Base-by-base conservation (phyloP, 2,797 vertebrate species). In the Remorina albescens region DNA sequence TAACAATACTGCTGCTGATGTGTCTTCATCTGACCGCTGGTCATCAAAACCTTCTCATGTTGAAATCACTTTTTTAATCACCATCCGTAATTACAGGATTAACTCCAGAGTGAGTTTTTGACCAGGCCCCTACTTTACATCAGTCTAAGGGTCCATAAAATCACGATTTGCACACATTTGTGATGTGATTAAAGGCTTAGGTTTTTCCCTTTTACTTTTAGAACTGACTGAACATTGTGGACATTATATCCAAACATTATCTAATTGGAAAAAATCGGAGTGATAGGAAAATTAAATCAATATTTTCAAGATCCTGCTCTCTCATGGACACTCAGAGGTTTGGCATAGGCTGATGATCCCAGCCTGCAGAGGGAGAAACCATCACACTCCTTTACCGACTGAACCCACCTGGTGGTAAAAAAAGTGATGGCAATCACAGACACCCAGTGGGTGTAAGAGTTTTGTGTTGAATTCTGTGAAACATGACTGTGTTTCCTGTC, bases 401-500 rank as follows among this genome's bases (percentile, higher is more conserved):
- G 34, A 59, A 61, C 4, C 21, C 42, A 70, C 37, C 32, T 57
- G 42, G 25, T 9, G 6, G 28, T 44, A 19, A 46, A 42, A 2
- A 58, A 13, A 21, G 16, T 16, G 41, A 62, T 54, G 12, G 13
- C 16, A 13, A 36, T 74, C 55, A 57, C 28, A 46, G 9, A 18
- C 25, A 55, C 25, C 30, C 19, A 54, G 47, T 39, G 25, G 44
- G 67, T 18, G 36, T 60, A n/a, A 49, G 25, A 19, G 46, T 61
- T 59, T 67, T 30, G 50, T 42, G 44, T 67, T 34, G 39, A 61
- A 47, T 53, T 55, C 18, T 56, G 51, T 57, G 3, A 3, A 30
- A 30, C 50, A 54, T n/a, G 11, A 34, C 19, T 62, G 39, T 66
- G 42, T 67, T 88, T 83, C 81, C 81, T 75, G 70, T 47, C 67